Base-by-base conservation (phyloP, 2,888 invertebrate species). In the Trypoxylon attenuatum region DNA sequence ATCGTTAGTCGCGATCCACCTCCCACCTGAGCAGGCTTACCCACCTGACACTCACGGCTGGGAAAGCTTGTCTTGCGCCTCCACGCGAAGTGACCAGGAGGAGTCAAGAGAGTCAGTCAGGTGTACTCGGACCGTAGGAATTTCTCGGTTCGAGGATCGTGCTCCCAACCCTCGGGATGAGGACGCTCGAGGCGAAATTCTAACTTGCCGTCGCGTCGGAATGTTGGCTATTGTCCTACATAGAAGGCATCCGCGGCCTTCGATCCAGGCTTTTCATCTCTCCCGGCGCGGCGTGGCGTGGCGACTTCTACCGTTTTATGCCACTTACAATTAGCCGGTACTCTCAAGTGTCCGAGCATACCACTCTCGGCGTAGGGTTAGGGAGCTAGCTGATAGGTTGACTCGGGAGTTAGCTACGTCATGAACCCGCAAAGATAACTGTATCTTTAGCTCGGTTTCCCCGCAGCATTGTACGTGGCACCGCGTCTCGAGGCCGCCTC, bases 1-100 rank as follows among this genome's bases (percentile, higher is more conserved):
- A 42, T 33, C 5, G n/a, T 16, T 27, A 43, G 51, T 29, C 59
- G 18, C 66, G 69, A 66, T 74, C 75, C 60, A 71, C 75, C 71
- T 73, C 67, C 69, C 62, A 75, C 71, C 67, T 63, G 33, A 8
- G 25, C 5, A 4, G 5, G 25, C 25, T 4, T 8, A 8, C 70
- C 61, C 61, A 60, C 61, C 56, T 58, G 54, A 38, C 39, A 45
- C 27, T 19, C 22, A 54, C 50, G 33, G 42, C 59, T 56, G 66
- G 50, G 60, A 65, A 54, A 59, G 57, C 69, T 42, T 33, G 42
- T 55, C 50, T 42, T 45, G 59, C 33, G 52, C 52, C 46, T 62
- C 21, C 51, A 19, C 15, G 27, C 47, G 27, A 29, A 16, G 57
- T 33, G 13, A 33, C n/a, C 33, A 13, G 33, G n/a, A 10, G 33